A percentile compares a stretch with the other conserved stretches of the same genome.
Evolutionary conservation across 2,888 invertebrate species (phyloP).

Genomic region (Drosophila pseudotalamancana): DNA sequence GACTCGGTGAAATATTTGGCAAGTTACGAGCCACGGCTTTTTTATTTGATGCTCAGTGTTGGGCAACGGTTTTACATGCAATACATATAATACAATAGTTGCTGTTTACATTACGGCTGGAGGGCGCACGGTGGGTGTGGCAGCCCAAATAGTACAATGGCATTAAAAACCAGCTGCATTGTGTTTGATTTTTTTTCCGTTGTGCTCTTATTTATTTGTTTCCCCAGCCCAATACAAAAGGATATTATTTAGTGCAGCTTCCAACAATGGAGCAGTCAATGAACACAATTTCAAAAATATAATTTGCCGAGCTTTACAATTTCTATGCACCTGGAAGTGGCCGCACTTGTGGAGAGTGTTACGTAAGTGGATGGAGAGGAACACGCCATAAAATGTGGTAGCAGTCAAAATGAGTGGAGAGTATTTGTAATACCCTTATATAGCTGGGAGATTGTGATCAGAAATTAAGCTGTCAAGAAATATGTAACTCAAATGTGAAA

Average conservation of each 20-base stretch:
- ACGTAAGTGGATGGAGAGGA: not conserved
- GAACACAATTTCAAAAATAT: constrained; percentile 21
- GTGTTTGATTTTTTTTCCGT: constrained; percentile 1
- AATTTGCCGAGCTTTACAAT: constrained; percentile 34
- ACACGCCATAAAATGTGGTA: not conserved
- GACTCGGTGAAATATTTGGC: constrained; percentile 73
- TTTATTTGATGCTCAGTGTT: constrained; percentile 36
- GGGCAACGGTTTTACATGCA: constrained; percentile 60
- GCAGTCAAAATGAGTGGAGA: not conserved
- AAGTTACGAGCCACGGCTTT: constrained; percentile 68
- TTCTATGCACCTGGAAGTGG: constrained; percentile 19
- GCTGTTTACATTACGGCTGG: constrained; percentile 66
- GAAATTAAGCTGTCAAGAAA: not conserved
- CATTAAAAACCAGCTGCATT: constrained; percentile 43
- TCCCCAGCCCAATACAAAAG: constrained; percentile 26
- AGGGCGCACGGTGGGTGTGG: constrained; percentile 51
- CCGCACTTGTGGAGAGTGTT: not conserved
- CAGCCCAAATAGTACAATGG: constrained; percentile 46
- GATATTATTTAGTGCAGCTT: constrained; percentile 43
- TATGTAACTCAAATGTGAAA: constrained; percentile 6
- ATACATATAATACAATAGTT: constrained; percentile 53
- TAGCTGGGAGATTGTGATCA: constrained; percentile 5
- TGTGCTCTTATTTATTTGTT: constrained; percentile 7
- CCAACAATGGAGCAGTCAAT: constrained; percentile 31
- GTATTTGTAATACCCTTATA: not conserved